Evolutionary conservation across 2,113 vertebrate genomes (phyloP), one percentile per base, ranked within the genome.

Genomic region (Cryptoleucopteryx plumbea): DNA sequence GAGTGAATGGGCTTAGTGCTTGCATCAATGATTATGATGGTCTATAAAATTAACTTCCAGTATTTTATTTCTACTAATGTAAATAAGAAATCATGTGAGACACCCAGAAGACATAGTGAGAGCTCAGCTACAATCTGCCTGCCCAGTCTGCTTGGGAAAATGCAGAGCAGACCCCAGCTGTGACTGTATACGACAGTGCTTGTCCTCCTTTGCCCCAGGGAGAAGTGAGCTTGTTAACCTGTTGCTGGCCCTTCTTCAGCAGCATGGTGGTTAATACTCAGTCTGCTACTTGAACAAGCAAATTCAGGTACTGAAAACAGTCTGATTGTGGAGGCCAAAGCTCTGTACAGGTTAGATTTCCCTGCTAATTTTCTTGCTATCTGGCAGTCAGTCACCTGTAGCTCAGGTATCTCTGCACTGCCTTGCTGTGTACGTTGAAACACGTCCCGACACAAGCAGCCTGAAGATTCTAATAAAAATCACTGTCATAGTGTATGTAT

Each of bases 171-270:
- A 7, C 31, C 20, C 26, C 26, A 36, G 65, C 7, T 10, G 26
- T 34, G 79, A n/a, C 40, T 10, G 48, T 22, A 6, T 12, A 2
- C 0, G 1, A 23, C 32, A 13, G 48, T 2, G 81, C 42, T 6
- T 27, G 42, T 27, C 55, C 43, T 43, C n/a, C 80, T 43, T 43
- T 34, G 36, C 38, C 40, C 38, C 31, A 10, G 1, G 29, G 23
- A 47, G 43, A 52, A 13, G 15, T 6, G 26, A 73, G 32, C 6
- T 3, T 4, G 27, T 53, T 23, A 47, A 40, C 23, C 34, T 14
- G 16, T 12, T n/a, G 79, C 47, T 53, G 38, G 47, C 27, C 34
- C 45, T 61, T 18, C 74, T 36, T 22, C 65, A 19, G 65, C 38
- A 53, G 27, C 22, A 2, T 3, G 14, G 78, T 4, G 8, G 32